Percentiles rank a stretch among this genome's conserved stretches.
phyloP scores from a whole-genome alignment of 2,888 invertebrate species.

The Vannuccia rotundouncinata region DNA sequence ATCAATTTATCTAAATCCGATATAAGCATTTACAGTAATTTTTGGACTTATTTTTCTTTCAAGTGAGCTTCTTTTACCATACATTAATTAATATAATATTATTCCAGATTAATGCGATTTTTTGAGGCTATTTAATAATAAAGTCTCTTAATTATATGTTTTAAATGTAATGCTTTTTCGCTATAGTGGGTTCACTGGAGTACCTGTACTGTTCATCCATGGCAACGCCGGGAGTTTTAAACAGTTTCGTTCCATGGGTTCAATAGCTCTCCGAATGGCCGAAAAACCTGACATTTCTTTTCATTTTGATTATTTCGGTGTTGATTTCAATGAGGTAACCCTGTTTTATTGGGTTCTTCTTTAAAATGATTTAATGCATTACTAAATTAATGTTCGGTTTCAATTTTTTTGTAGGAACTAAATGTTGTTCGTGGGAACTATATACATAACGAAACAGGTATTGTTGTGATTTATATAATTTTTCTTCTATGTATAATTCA shows the following conservation, averaged over 20 bases:
- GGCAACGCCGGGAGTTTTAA: constrained; percentile 88
- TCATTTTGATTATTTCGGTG: constrained; percentile 84
- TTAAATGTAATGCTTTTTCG: neutral
- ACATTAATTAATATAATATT: neutral
- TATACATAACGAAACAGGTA: neutral
- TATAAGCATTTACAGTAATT: neutral
- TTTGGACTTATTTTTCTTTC: too few relatives aligned
- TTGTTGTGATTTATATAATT: too few relatives aligned
- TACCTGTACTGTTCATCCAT: constrained; percentile 86
- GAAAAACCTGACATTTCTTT: constrained; percentile 65
- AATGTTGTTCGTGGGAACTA: neutral
- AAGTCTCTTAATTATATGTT: neutral
- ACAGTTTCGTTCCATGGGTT: constrained; percentile 84
- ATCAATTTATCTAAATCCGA: neutral
- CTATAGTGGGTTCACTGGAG: constrained; percentile 60
- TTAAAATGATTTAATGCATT: neutral
- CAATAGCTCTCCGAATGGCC: constrained; percentile 78
- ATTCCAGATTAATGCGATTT: neutral
- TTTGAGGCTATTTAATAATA: neutral
- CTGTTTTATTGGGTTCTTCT: neutral
- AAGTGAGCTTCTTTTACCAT: neutral
- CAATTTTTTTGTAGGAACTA: neutral
- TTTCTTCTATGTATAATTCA: too few relatives aligned
- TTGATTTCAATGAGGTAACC: constrained; percentile 73
- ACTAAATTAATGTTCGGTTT: too few relatives aligned